Evolutionary conservation across 2,797 vertebrate genomes (phyloP), one percentile per base, ranked within the genome.

Genomic region (Tapera naevia): DNA sequence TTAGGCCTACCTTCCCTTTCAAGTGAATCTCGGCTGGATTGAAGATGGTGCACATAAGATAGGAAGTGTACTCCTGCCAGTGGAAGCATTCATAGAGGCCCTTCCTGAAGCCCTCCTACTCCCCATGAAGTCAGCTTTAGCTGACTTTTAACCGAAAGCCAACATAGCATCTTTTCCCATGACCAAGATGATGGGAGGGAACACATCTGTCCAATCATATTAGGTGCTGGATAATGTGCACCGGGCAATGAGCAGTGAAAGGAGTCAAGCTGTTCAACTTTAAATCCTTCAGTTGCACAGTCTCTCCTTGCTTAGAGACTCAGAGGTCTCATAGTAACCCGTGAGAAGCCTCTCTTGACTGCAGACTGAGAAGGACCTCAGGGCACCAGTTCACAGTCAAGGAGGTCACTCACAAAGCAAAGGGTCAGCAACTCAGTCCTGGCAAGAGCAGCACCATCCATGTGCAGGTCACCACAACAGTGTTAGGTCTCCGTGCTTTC

Each of bases 401-500:
- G 12, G 51, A 8, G 45, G 51, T 88, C 60, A 32, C 50, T 72
- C 67, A 33, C 53, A 67, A 93, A 89, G 79, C 25, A 12, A 64
- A 78, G 69, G 35, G 30, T 71, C 87, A 4, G 9, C 54, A n/a
- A 14, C 39, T 66, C 6, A 3, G 62, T 45, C 80, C 82, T 66
- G 80, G 81, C 0, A 2, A 84, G 79, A 6, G 83, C 91, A 85
- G 74, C 74, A 81, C 24, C 65, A 61, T 41, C 86, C 78, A 41
- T 8, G 84, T 76, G 78, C 78, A 83, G 78, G 90, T 87, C 93
- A 89, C 86, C 37, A 70, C 19, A 7, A 27, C 83, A 66, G 79
- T 6, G 13, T 78, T 66, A 58, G 75, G 32, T 75, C 27, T 87
- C 93, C 83, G 72, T 80, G 86, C 83, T 92, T 94, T 43, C 64